Evolutionary conservation across 1,140 invertebrate species (phyloP), one percentile per base, ranked within the genome.

Genomic region (Drosophila orosa): DNA sequence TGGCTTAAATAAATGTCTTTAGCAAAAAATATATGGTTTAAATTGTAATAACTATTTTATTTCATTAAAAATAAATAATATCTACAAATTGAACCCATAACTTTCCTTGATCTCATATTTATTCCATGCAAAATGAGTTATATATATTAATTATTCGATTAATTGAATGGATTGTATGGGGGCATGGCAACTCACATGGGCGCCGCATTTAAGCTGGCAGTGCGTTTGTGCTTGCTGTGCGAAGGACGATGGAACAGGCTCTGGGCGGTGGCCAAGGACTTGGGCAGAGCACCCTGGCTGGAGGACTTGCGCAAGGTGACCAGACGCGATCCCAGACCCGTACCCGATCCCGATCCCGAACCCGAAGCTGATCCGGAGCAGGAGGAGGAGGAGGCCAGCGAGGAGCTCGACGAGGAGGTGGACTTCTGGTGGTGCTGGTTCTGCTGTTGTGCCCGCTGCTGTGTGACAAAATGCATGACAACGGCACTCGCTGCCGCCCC

Each of bases 381-480:
- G 29, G 74, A 60, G 39, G 74, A 76, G 17, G 47, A 35, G 39
- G 78, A 61, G 69, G 78, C 58, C 68, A 83, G 55, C 52, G 80
- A 80, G 33, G 78, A 80, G 33, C 66, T 80, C 44, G 78, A 81
- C 58, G 80, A 75, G 56, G 80, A 57, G 31, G 57, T 57, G n/a
- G 71, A 72, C 52, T 75, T 65, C 31, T 80, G 63, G 12, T 67
- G 74, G 22, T 78, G 73, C 56, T 78, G 74, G 62, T 82, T 60
- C 59, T 82, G 79, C 39, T 81, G 74, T 17, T 85, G 82, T 57
- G 77, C 74, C 48, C 82, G 82, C 61, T 86, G 82, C 77, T 86
- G 83, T 87, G 83, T 86, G 45, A 87, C 84, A 83, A 87, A 87
- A 87, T 87, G 76, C 83, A 87, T 87, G 83, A 87, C 83, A 89